Evolutionary conservation across 2,113 vertebrate species (phyloP).

Genomic region (Menidia beryllina): DNA sequence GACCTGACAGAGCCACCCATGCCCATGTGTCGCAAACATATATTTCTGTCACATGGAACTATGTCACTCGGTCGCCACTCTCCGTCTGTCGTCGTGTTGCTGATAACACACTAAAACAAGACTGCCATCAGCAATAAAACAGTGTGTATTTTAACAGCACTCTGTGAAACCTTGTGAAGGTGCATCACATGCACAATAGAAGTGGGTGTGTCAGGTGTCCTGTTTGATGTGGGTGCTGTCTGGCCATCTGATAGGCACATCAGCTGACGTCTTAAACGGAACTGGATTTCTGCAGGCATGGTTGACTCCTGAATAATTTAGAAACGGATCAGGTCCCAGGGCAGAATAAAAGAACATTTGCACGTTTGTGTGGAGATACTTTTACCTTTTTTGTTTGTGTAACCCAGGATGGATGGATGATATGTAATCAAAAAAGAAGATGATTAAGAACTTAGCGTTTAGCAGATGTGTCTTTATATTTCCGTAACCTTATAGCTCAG

Average conservation of each 20-base stretch:
- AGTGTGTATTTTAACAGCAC: slow-evolving; percentile 42
- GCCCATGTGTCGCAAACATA: slow-evolving; percentile 48
- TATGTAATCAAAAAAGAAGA: slow-evolving; percentile 1
- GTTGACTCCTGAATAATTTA: slow-evolving; percentile 81
- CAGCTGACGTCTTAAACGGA: slow-evolving; percentile 64
- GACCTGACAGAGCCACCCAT: slow-evolving; percentile 48
- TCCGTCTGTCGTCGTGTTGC: slow-evolving; percentile 43
- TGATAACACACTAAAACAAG: slow-evolving; percentile 48
- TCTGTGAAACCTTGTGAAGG: slow-evolving; percentile 22
- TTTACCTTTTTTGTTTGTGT: slow-evolving; percentile 28
- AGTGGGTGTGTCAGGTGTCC: slow-evolving; percentile 48
- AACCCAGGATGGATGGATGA: neutral
- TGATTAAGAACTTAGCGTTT: slow-evolving; percentile 4
- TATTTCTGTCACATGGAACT: slow-evolving; percentile 40
- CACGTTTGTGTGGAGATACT: slow-evolving; percentile 15
- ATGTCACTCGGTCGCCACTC: slow-evolving; percentile 30
- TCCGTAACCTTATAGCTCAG: neutral
- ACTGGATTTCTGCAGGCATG: slow-evolving; percentile 65
- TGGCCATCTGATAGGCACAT: slow-evolving; percentile 66
- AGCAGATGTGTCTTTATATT: neutral
- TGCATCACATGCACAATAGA: slow-evolving; percentile 27
- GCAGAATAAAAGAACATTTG: slow-evolving; percentile 26
- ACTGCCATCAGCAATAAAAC: slow-evolving; percentile 39
- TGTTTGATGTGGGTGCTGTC: slow-evolving; percentile 40
- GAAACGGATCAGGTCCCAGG: slow-evolving; percentile 31